Conservation (phyloP, 1,140 invertebrate genomes). For the Aphaenogaster rudis region DNA sequence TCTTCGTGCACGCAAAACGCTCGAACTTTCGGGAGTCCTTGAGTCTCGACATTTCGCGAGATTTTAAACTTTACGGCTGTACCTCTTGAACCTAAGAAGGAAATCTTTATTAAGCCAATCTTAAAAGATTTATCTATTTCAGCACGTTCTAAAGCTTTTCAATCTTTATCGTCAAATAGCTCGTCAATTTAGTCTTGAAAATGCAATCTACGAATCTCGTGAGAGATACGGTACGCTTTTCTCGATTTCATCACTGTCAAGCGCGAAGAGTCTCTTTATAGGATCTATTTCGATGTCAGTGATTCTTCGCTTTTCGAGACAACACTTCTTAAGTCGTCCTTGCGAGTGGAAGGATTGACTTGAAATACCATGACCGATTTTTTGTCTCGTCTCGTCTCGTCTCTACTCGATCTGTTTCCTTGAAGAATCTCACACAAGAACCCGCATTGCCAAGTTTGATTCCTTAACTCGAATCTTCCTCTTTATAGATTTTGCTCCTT, state of each 20-base stretch:
- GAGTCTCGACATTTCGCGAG: not conserved
- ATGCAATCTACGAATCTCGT: not conserved
- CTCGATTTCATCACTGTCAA: not conserved
- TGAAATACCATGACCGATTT: constrained; percentile 30
- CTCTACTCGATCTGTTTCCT: constrained; percentile 13
- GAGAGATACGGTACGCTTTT: not conserved
- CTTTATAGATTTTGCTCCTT: not conserved
- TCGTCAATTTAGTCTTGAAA: constrained; percentile 3
- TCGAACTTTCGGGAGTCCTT: not conserved
- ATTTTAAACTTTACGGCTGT: not conserved
- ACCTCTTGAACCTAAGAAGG: not conserved
- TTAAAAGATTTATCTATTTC: constrained; percentile 12
- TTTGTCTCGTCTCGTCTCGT: not conserved
- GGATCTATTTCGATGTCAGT: constrained; percentile 20
- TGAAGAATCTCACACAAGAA: constrained; percentile 2
- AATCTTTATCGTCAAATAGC: not conserved
- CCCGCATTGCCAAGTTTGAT: not conserved
- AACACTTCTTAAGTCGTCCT: not conserved
- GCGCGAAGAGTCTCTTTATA: not conserved
- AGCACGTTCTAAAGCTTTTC: not conserved
- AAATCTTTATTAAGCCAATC: constrained; percentile 4
- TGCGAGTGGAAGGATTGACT: not conserved
- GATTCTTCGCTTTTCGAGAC: constrained; percentile 16
- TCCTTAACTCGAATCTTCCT: constrained; percentile 5
- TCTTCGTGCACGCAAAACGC: not conserved